These are phyloP conservation scores for Pipistrellus pipistrellus DNA, from an alignment of 2,797 vertebrate genomes.

Conservation along the genomic window DNA sequence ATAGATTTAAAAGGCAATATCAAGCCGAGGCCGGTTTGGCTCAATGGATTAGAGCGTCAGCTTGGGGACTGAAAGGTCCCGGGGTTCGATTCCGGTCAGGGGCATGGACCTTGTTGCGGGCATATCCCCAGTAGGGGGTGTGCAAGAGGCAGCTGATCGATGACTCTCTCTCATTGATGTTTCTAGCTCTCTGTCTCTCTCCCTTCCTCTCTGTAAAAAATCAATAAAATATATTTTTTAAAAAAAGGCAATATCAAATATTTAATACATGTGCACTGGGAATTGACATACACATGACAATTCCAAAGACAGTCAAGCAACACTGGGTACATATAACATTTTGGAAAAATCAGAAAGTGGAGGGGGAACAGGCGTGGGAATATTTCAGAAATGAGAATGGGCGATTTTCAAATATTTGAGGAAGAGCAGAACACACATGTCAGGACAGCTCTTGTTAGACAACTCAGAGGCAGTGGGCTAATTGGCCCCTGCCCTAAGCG, in stretches of 20 bases:
- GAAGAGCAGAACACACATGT: background rate
- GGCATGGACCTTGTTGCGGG: too few relatives aligned
- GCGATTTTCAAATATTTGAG: background rate
- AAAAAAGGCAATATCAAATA: background rate
- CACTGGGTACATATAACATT: background rate
- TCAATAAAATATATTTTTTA: too few relatives aligned
- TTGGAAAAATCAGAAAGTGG: background rate
- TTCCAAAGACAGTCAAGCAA: background rate
- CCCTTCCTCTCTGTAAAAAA: too few relatives aligned
- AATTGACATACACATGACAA: background rate
- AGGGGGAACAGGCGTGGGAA: background rate
- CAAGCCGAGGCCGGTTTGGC: too few relatives aligned
- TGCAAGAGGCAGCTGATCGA: too few relatives aligned
- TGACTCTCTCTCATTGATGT: too few relatives aligned
- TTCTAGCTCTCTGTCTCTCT: too few relatives aligned
- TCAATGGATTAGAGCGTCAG: too few relatives aligned
- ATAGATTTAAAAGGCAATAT: background rate
- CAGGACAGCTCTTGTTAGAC: background rate
- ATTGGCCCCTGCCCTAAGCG: background rate
- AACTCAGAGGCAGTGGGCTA: background rate
- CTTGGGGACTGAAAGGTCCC: too few relatives aligned
- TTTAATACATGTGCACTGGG: background rate
- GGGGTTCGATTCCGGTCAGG: too few relatives aligned
- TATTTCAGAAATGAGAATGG: background rate
- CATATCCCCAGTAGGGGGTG: too few relatives aligned